Conservation (phyloP, 2,113 vertebrate genomes). For the Bubo blakistoni region DNA sequence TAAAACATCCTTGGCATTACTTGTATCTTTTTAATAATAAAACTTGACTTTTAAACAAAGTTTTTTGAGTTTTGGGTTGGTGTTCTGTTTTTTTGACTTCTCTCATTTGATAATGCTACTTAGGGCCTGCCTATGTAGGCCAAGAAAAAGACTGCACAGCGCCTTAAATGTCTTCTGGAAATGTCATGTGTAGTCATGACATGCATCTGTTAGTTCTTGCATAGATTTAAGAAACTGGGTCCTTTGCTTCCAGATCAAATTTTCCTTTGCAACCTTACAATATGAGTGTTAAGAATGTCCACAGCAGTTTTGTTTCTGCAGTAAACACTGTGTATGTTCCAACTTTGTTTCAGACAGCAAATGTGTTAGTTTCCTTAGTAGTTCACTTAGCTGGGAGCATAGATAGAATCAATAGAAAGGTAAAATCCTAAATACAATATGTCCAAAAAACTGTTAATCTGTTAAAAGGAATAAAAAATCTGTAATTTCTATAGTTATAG, state of each 20-base stretch:
- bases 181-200: rapidly evolving
- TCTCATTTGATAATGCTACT: not conserved
- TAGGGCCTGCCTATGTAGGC: not conserved
- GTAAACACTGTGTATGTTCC: not conserved
- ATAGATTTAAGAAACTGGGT: not conserved
- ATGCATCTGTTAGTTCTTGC: not conserved
- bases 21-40: conserved; percentile 38
- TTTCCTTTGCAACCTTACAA: not conserved
- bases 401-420: not conserved
- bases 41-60: not conserved
- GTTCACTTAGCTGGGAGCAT: not conserved
- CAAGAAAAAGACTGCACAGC: not conserved
- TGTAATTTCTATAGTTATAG: not conserved
- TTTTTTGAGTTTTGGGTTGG: not conserved
- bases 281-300: not conserved
- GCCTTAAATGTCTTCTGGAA: not conserved
- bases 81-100: not conserved
- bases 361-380: not conserved
- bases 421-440: not conserved
- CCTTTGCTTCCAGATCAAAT: not conserved
- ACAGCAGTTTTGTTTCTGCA: not conserved
- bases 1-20: not conserved
- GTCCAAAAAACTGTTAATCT: not conserved
- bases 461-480: not conserved
- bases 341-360: not conserved